Conservation (phyloP, 2,888 invertebrate species). For the Gerris lacustris region DNA sequence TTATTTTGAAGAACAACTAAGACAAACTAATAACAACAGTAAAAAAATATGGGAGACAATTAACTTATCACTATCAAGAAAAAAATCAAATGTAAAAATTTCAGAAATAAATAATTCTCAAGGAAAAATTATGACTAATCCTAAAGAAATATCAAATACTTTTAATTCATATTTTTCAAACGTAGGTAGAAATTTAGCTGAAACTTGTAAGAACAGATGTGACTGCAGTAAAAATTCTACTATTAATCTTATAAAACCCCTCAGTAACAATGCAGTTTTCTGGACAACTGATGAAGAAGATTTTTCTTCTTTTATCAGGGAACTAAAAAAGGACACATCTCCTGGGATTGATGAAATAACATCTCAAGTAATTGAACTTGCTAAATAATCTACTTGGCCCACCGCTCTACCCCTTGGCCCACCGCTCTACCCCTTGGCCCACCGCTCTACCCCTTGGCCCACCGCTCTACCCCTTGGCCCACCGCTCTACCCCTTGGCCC, state of each 20-base stretch:
- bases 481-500: no score
- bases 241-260: not conserved
- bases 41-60: constrained; percentile 13
- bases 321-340: not conserved
- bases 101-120: not conserved
- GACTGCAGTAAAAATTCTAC: not conserved
- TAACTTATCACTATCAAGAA: constrained; percentile 9
- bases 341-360: not conserved
- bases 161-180: not conserved
- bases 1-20: constrained; percentile 11
- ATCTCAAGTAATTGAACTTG: not conserved
- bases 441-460: no score
- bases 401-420: no score
- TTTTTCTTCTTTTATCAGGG: not conserved
- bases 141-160: not conserved
- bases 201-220: not conserved
- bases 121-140: not conserved
- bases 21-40: not conserved
- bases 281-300: not conserved
- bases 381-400: not conserved
- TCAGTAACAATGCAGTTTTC: not conserved
- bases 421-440: no score
- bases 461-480: no score
- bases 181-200: not conserved
- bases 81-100: constrained; percentile 9